These are phyloP conservation scores for Atherix ibis DNA, from an alignment of 2,888 invertebrate species.

Conservation along the genomic window DNA sequence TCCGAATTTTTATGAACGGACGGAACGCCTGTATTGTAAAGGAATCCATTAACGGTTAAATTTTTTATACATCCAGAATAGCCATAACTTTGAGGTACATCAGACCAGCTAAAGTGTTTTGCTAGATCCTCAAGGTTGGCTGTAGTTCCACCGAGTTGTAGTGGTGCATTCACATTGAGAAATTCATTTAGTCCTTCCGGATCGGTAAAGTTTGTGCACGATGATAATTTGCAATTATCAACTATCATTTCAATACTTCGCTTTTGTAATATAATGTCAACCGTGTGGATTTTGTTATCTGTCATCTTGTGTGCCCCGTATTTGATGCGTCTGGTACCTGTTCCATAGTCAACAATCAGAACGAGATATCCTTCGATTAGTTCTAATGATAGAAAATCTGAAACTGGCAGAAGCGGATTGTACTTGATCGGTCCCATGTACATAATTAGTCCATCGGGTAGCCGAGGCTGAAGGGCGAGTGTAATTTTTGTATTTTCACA, in stretches of 20 bases:
- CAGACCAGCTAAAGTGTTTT: conserved; percentile 48
- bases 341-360: conserved; percentile 74
- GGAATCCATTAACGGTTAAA: conserved; percentile 70
- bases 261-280: conserved; percentile 58
- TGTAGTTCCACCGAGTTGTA: conserved; percentile 70
- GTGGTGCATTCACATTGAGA: conserved; percentile 68
- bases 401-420: conserved; percentile 46
- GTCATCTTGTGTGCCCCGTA: conserved; percentile 55
- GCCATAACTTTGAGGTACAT: conserved; percentile 49
- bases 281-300: conserved; percentile 73
- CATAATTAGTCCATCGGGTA: conserved; percentile 68
- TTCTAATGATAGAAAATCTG: conserved; percentile 84
- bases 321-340: conserved; percentile 56
- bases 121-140: conserved; percentile 47
- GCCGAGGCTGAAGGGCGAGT: conserved; percentile 62
- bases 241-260: conserved; percentile 60
- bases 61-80: conserved; percentile 86
- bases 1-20: conserved; percentile 54
- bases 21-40: conserved; percentile 78
- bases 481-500: conserved; percentile 73
- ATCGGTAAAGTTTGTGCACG: conserved; percentile 53
- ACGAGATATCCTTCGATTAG: conserved; percentile 68
- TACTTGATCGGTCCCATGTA: conserved; percentile 71
- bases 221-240: conserved; percentile 53
- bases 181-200: conserved; percentile 56